Base-by-base conservation (phyloP, 1,140 invertebrate genomes). In the Polypedilum pembai region DNA sequence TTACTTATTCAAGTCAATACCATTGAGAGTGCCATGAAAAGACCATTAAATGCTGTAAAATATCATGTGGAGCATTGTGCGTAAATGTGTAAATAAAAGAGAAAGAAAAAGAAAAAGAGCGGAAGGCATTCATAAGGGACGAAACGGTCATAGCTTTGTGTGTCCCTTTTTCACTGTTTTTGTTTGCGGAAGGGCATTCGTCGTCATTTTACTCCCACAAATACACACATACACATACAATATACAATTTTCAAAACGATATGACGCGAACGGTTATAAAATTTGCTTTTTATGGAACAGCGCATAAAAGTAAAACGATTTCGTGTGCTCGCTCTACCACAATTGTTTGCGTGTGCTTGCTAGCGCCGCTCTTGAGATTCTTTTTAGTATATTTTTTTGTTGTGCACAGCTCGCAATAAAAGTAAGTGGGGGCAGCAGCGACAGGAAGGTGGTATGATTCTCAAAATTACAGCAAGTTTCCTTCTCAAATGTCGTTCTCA, bases 271-370 rank as follows among this genome's bases (percentile, higher is more conserved):
- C 45, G 45, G 45, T 56, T 56, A 15, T 56, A 56, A 56, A 56
- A 56, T 56, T 56, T 56, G 12, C 45, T 56, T 56, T 56, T 56
- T 56, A 56, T 56, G 45, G n/a, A n/a, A 12, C 45, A 56, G 15
- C 45, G 45, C 45, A 56, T 56, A 56, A 56, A 56, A 56, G n/a
- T 56, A 56, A 56, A 56, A 56, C 45, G 45, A 56, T 56, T 56
- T 56, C 45, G 45, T 56, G 12, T 12, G 8, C 12, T 56, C 24
- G 24, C 15, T 56, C 15, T 15, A 56, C 45, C 45, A n/a, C 45
- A 56, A 15, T 56, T 33, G 24, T 33, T 33, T 33, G 24, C 24
- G 24, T 33, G 24, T 33, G 24, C 24, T 33, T 33, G 24, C 24
- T 33, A 33, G 24, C 24, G 24, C 24, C 24, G 24, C 24, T 33